Percentiles rank a stretch among this genome's conserved stretches.
Evolutionary conservation across 2,797 vertebrate genomes (phyloP).

Genomic region (Leptatherina wallacei): DNA sequence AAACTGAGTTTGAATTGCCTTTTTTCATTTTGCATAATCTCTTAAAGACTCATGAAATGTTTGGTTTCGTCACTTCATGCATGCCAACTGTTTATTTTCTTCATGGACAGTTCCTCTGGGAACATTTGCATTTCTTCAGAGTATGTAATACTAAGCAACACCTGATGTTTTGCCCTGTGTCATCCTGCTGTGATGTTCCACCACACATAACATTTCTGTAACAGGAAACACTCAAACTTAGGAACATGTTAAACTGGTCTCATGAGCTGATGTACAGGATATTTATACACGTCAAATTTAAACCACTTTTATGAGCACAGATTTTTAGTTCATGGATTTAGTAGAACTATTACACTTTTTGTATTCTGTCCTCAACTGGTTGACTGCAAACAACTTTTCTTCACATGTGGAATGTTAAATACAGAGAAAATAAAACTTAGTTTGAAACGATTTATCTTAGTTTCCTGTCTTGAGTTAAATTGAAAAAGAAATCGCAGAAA

Average conservation of each 20-base stretch:
- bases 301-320: constrained; percentile 21
- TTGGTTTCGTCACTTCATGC: constrained; percentile 41
- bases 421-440: constrained; percentile 60
- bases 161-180: constrained; percentile 8
- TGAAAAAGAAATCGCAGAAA: neutral
- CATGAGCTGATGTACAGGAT: constrained; percentile 39
- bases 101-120: constrained; percentile 7
- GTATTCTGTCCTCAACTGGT: constrained; percentile 47
- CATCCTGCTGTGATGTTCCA: neutral
- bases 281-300: constrained; percentile 40
- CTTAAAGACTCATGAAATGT: constrained; percentile 32
- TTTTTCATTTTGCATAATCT: constrained; percentile 38
- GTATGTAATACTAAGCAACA: constrained; percentile 49
- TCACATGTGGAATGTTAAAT: constrained; percentile 53
- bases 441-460: constrained; percentile 31
- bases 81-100: constrained; percentile 37
- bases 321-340: constrained; percentile 19
- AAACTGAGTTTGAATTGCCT: constrained; percentile 13
- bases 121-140: constrained; percentile 22
- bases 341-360: constrained; percentile 45
- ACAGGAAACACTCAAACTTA: constrained; percentile 1
- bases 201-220: constrained; percentile 12
- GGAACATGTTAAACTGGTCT: constrained; percentile 10
- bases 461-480: neutral
- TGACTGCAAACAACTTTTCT: constrained; percentile 40